phyloP scores from a whole-genome alignment of 2,888 invertebrate species.

The Mylabris sibirica region DNA sequence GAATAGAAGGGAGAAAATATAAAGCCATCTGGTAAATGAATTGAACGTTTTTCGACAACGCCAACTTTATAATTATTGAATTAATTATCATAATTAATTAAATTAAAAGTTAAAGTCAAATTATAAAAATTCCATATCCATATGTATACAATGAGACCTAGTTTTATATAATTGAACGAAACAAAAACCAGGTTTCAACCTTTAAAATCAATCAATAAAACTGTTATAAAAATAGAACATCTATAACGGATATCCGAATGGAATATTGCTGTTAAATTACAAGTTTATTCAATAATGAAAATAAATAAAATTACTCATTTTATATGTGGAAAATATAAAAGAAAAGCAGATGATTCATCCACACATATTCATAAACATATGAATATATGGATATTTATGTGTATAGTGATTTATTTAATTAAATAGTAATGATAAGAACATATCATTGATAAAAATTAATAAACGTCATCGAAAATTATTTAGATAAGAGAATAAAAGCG shows the following conservation, averaged over 20 bases:
- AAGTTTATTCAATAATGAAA: neutral
- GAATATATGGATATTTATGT: too few species aligned
- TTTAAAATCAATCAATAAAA: conserved; percentile 9
- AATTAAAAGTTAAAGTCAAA: neutral
- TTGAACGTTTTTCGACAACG: neutral
- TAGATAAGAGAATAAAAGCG: too few species aligned
- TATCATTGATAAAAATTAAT: too few species aligned
- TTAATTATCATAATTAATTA: conserved; percentile 2
- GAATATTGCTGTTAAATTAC: neutral
- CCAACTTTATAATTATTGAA: neutral
- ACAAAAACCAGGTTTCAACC: conserved; percentile 5
- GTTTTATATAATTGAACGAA: neutral
- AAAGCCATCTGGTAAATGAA: neutral
- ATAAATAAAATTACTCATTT: neutral
- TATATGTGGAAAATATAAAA: neutral
- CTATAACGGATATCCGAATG: conserved; percentile 3
- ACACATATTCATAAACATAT: too few species aligned
- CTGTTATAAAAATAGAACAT: neutral
- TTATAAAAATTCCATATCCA: neutral
- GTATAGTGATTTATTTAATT: too few species aligned
- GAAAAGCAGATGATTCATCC: neutral
- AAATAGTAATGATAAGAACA: too few species aligned
- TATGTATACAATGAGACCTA: neutral
- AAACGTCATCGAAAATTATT: too few species aligned
- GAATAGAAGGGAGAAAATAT: too few species aligned